Percentiles rank a stretch among this genome's conserved stretches.
phyloP scores from a whole-genome alignment of 2,888 invertebrate species.

The Caenorhabditis wallacei region DNA sequence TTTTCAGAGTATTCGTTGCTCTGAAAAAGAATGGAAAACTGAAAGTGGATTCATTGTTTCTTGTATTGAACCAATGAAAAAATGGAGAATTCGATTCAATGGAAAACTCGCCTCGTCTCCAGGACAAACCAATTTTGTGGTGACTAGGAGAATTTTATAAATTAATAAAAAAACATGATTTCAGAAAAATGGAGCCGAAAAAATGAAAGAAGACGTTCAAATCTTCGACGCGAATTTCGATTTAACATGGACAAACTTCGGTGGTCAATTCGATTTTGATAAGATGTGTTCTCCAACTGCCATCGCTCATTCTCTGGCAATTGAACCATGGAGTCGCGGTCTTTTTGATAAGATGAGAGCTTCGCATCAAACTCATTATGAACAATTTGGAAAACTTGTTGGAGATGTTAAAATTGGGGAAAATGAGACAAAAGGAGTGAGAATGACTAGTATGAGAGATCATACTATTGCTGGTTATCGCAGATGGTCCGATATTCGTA shows the following conservation, averaged over 20 bases:
- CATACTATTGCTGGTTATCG: constrained; percentile 88
- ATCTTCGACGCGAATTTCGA: constrained; percentile 87
- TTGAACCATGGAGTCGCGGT: constrained; percentile 88
- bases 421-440: constrained; percentile 83
- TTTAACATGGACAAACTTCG: constrained; percentile 87
- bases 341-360: constrained; percentile 88
- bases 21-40: constrained; percentile 84
- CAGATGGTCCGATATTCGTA: constrained; percentile 77
- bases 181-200: constrained; percentile 64
- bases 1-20: constrained; percentile 67
- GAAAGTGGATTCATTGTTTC: constrained; percentile 88
- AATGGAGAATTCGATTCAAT: constrained; percentile 88
- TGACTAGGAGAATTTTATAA: not conserved
- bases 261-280: constrained; percentile 88
- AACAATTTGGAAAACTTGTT: constrained; percentile 85
- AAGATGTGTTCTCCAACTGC: constrained; percentile 87
- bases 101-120: constrained; percentile 86
- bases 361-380: constrained; percentile 91
- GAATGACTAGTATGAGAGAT: constrained; percentile 88
- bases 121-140: constrained; percentile 49
- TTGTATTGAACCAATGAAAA: constrained; percentile 88
- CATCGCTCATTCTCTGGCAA: constrained; percentile 89
- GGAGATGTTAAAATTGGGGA: constrained; percentile 69
- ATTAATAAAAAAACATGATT: constrained; percentile 7
- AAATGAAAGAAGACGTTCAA: constrained; percentile 38